Evolutionary conservation across 2,797 vertebrate species (phyloP), one percentile per base, ranked within the genome.

Genomic region (Kryptopterus vitreolus): DNA sequence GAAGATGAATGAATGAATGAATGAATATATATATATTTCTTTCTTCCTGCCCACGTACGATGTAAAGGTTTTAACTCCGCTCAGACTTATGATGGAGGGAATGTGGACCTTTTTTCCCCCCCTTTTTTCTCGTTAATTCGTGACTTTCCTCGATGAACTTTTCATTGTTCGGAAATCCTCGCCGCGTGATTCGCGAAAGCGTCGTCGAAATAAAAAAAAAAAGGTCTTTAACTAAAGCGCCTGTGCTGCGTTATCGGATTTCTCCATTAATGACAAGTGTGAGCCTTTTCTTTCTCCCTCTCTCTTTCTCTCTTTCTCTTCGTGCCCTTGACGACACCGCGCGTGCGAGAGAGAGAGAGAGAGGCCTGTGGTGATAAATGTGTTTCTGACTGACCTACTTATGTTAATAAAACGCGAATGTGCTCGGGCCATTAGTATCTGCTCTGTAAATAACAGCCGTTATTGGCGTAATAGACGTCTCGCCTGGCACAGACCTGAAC

Each of bases 381-480:
- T 85, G 83, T 86, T 87, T 87, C 85, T 83, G 85, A 80, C 85
- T 87, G 86, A 88, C 87, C 83, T 85, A 90, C 89, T 85, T 85
- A 78, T 81, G 83, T 79, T 91, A 88, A 91, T 88, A 88, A 89
- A 91, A 82, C 76, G n/a, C 59, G 78, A 71, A 57, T 83, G 83
- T 84, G 86, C 88, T 85, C 35, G 82, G 82, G 83, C 82, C 87
- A 86, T 91, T 90, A 89, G 89, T 89, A 83, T 90, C 68, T 81
- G 84, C 86, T 84, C 83, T 84, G 86, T 90, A 90, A 90, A 90
- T 87, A 89, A 79, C 75, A 77, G 53, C 66, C 68, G 24, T 33
- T 73, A 35, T 43, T 43, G 38, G 6, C 7, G 6, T 43, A 73
- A 57, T 35, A 57, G 31, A 15, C 1, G 22, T 73, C 20, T 2